Evolutionary conservation across 2,888 invertebrate species (phyloP).

Genomic region (Petrolisthes manimaculis): DNA sequence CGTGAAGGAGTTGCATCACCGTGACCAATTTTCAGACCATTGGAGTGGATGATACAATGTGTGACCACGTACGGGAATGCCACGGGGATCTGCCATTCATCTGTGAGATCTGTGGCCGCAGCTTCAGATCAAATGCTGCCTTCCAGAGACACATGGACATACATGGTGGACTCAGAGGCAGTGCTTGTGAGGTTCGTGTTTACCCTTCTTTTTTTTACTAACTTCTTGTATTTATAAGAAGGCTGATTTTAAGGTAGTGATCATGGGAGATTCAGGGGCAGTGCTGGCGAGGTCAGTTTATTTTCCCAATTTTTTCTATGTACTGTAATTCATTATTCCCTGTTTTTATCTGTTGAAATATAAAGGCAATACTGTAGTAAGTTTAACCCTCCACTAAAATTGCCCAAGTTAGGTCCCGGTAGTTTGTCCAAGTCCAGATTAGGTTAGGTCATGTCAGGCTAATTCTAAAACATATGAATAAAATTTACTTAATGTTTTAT

Average conservation of each 20-base stretch:
- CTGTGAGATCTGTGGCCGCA: conserved; percentile 47
- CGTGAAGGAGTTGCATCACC: too few relatives aligned
- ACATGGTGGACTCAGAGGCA: conserved; percentile 45
- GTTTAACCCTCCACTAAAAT: conserved; percentile 4
- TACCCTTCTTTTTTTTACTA: neutral
- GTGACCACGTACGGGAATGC: conserved; percentile 46
- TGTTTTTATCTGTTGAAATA: neutral
- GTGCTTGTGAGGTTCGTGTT: conserved; percentile 47
- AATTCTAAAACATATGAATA: neutral
- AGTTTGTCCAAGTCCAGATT: neutral
- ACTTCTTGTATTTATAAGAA: too few relatives aligned
- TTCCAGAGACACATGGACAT: conserved; percentile 57
- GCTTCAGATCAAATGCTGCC: conserved; percentile 40
- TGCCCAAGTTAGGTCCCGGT: neutral
- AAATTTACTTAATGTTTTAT: neutral
- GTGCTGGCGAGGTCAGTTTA: conserved; percentile 44
- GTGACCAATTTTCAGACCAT: conserved; percentile 33
- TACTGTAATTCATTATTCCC: too few relatives aligned
- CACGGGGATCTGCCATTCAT: conserved; percentile 46
- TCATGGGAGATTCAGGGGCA: conserved; percentile 45
- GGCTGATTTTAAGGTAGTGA: conserved; percentile 47
- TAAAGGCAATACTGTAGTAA: neutral
- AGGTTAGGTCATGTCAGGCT: neutral
- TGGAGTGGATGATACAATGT: conserved; percentile 40
- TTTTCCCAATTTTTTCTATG: neutral